Percentiles rank a stretch among this genome's conserved stretches.
phyloP scores from a whole-genome alignment of 2,113 vertebrate species.

The Colaptes auratus region DNA sequence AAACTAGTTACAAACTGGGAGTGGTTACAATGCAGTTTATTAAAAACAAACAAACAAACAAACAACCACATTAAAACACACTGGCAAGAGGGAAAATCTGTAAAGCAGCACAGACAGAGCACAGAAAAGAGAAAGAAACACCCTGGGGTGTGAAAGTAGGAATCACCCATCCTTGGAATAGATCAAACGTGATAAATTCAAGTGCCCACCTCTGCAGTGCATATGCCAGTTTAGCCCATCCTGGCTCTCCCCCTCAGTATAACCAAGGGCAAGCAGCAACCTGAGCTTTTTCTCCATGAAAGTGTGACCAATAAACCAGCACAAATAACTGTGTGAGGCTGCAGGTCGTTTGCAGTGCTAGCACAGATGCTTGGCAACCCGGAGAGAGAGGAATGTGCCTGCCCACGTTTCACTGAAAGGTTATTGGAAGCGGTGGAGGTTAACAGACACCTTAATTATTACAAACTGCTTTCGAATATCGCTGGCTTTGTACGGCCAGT shows the following conservation, averaged over 20 bases:
- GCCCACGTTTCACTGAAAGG: slow-evolving; percentile 4
- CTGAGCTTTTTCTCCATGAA: neutral
- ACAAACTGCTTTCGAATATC: slow-evolving; percentile 39
- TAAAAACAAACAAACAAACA: no score
- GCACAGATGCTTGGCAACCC: slow-evolving; percentile 59
- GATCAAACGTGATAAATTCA: neutral
- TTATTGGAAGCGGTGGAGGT: slow-evolving; percentile 39
- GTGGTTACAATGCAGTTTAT: neutral
- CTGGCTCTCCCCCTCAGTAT: neutral
- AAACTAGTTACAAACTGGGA: neutral
- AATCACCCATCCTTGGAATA: neutral
- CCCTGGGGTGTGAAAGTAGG: neutral
- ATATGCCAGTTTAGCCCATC: neutral
- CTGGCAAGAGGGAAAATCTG: neutral
- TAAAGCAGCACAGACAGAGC: neutral
- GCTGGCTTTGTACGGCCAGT: neutral
- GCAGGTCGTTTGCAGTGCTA: slow-evolving; percentile 44
- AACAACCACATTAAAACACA: neutral
- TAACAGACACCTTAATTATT: slow-evolving; percentile 63
- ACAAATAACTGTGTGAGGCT: slow-evolving; percentile 44
- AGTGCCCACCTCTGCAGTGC: neutral
- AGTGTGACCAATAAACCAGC: slow-evolving; percentile 45
- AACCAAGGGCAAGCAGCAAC: neutral
- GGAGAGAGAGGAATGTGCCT: slow-evolving; percentile 40
- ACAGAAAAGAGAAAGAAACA: neutral